Conservation (phyloP, 1,140 invertebrate species). For the Habropoda laboriosa region DNA sequence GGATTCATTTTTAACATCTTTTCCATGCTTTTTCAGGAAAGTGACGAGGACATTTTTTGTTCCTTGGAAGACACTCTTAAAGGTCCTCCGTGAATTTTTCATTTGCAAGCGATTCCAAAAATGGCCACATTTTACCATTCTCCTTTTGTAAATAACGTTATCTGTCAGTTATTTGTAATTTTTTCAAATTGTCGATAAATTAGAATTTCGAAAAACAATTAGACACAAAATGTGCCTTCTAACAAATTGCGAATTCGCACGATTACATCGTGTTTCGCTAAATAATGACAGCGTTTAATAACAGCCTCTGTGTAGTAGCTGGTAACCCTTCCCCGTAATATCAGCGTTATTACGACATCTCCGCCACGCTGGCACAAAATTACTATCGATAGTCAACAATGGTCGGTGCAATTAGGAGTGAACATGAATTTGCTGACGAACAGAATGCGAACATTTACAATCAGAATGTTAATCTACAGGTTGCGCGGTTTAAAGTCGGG, state of each 20-base stretch:
- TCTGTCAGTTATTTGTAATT: neutral
- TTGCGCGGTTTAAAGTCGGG: neutral
- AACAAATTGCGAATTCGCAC: conserved; percentile 29
- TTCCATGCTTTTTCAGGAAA: too few species aligned
- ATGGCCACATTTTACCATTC: too few species aligned
- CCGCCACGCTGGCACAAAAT: conserved; percentile 43
- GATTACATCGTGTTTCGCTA: conserved; percentile 43
- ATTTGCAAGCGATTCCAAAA: too few species aligned
- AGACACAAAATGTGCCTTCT: conserved; percentile 17
- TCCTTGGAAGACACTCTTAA: too few species aligned
- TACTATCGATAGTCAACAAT: conserved; percentile 60
- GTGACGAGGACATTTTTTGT: too few species aligned
- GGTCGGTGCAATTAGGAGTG: conserved; percentile 49
- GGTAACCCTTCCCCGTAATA: conserved; percentile 46
- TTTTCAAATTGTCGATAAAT: conserved; percentile 20
- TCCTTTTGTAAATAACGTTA: neutral
- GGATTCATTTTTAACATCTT: too few species aligned
- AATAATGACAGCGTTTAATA: conserved; percentile 52
- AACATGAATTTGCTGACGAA: neutral
- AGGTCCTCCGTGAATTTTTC: too few species aligned
- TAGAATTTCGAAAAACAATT: conserved; percentile 2
- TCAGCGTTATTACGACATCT: conserved; percentile 49
- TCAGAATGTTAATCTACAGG: conserved; percentile 22
- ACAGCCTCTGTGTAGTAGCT: conserved; percentile 23
- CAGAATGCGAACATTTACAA: conserved; percentile 31